phyloP scores from a whole-genome alignment of 53 echinoderm and acorn worm species.

The Glandiceps talaboti region DNA sequence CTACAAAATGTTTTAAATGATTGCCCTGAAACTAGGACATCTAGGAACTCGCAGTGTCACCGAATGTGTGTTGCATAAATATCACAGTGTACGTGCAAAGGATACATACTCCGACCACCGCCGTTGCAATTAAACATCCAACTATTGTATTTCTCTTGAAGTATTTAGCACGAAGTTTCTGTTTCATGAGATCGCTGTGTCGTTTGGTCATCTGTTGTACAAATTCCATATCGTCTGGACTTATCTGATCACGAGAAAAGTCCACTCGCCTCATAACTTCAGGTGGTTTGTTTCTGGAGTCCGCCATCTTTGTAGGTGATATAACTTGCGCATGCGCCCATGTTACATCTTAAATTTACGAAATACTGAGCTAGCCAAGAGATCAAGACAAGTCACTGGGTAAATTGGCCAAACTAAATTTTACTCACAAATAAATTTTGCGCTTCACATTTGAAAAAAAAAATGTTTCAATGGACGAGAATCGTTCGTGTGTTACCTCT shows the following conservation, averaged over 20 bases:
- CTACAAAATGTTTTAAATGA: no score
- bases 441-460: no score
- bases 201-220: conserved; percentile 55
- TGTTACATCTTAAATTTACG: neutral
- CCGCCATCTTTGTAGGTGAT: conserved; percentile 2
- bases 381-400: no score
- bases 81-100: no score
- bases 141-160: conserved; percentile 46
- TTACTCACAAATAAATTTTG: no score
- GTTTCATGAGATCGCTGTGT: conserved; percentile 42
- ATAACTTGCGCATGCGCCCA: neutral
- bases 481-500: no score
- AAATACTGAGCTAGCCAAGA: neutral
- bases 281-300: conserved; percentile 22
- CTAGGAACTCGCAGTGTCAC: no score
- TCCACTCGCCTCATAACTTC: conserved; percentile 71
- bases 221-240: conserved; percentile 36
- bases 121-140: conserved; percentile 48
- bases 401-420: no score
- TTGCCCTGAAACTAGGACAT: no score
- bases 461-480: no score
- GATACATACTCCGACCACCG: conserved; percentile 89
- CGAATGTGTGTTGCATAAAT: no score
- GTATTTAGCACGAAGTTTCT: conserved; percentile 23
- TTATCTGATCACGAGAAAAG: conserved; percentile 44